Percentiles rank a stretch among this genome's conserved stretches.
These are phyloP conservation scores for Burhinus oedicnemus DNA, from an alignment of 2,113 vertebrate species.

Conservation along the genomic window DNA sequence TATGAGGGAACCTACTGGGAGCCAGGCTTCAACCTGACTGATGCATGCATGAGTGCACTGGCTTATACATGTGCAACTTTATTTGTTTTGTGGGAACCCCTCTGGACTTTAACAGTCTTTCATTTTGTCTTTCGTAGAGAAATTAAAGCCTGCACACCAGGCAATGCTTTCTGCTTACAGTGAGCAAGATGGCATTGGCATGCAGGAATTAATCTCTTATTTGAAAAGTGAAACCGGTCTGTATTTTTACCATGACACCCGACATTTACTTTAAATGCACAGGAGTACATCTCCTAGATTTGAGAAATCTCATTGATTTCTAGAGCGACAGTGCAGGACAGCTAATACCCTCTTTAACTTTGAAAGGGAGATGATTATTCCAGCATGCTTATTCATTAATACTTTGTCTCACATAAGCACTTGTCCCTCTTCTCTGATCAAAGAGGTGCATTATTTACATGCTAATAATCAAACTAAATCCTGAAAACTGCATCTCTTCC, in stretches of 20 bases:
- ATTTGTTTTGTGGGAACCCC: neutral
- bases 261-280: neutral
- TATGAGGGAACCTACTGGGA: neutral
- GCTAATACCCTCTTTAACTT: neutral
- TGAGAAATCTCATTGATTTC: neutral
- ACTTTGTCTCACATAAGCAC: neutral
- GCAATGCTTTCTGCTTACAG: neutral
- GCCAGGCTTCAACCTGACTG: slow-evolving; percentile 5
- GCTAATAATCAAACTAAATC: neutral
- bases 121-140: neutral
- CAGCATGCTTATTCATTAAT: neutral
- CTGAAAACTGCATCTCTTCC: neutral
- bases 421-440: neutral
- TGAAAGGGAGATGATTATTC: neutral
- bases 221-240: neutral
- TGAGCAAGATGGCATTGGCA: neutral
- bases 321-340: neutral
- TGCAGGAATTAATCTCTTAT: neutral
- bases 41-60: neutral
- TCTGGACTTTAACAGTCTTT: neutral
- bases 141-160: neutral
- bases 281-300: neutral
- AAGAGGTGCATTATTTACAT: neutral
- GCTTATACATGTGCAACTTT: neutral
- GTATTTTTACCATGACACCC: neutral